Conservation (phyloP, 2,797 vertebrate species). For the Synaphobranchus kaupii region DNA sequence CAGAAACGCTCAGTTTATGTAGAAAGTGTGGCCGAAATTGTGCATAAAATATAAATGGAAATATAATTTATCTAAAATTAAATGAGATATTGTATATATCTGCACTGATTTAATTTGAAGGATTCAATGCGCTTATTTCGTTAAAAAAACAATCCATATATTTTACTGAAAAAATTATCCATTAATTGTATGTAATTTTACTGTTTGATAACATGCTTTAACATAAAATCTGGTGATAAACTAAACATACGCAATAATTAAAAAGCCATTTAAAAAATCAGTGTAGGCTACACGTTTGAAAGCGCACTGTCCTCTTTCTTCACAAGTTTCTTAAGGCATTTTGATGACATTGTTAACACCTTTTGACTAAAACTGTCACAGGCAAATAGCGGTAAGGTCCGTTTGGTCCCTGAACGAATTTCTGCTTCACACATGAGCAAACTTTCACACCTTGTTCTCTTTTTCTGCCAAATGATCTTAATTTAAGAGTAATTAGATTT, state of each 20-base stretch:
- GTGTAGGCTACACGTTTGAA: background rate
- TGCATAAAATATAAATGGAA: background rate
- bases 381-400: slow-evolving; percentile 31
- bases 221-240: background rate
- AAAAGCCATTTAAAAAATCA: background rate
- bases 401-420: slow-evolving; percentile 56
- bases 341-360: slow-evolving; percentile 48
- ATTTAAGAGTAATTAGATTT: slow-evolving; percentile 64
- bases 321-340: background rate
- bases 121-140: background rate
- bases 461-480: slow-evolving; percentile 54
- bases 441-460: slow-evolving; percentile 40
- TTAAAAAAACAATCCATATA: background rate
- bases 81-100: background rate
- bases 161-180: background rate
- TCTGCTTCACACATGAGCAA: slow-evolving; percentile 45
- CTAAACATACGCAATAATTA: background rate
- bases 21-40: background rate
- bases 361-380: slow-evolving; percentile 45
- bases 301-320: background rate
- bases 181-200: background rate
- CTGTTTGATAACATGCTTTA: background rate
- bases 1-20: background rate
- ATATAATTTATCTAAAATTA: background rate
- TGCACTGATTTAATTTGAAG: background rate